phyloP scores from a whole-genome alignment of 2,113 vertebrate species.

The Charadrius vociferus region DNA sequence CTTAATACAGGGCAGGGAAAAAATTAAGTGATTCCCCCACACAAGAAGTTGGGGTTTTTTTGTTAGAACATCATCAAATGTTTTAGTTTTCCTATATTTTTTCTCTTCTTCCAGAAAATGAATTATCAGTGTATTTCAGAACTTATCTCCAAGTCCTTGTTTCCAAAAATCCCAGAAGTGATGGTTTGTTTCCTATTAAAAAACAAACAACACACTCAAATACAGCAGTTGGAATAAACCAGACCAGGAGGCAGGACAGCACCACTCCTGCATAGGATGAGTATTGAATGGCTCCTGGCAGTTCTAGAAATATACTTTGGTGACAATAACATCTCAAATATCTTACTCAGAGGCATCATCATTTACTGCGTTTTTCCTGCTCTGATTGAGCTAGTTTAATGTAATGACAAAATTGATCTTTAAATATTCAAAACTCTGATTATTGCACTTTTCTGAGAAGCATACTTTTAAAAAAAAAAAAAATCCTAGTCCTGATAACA shows the following conservation, averaged over 20 bases:
- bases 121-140: not conserved
- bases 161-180: not conserved
- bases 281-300: not conserved
- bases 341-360: not conserved
- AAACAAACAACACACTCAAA: not conserved
- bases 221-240: not conserved
- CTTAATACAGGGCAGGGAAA: not conserved
- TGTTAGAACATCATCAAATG: not conserved
- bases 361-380: not conserved
- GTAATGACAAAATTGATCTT: constrained; percentile 11
- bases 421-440: constrained; percentile 42
- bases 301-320: not conserved
- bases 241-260: not conserved
- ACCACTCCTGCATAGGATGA: not conserved
- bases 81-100: not conserved
- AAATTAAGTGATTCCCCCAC: not conserved
- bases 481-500: not conserved
- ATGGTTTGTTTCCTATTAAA: not conserved
- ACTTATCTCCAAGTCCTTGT: not conserved
- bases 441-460: not conserved
- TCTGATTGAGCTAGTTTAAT: not conserved
- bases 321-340: not conserved
- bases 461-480: not conserved
- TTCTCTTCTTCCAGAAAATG: not conserved
- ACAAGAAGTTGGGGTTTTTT: not conserved